Percentiles rank a stretch among this genome's conserved stretches.
These are phyloP conservation scores for Ellobius talpinus DNA, from an alignment of 2,113 vertebrate genomes.

Conservation along the genomic window DNA sequence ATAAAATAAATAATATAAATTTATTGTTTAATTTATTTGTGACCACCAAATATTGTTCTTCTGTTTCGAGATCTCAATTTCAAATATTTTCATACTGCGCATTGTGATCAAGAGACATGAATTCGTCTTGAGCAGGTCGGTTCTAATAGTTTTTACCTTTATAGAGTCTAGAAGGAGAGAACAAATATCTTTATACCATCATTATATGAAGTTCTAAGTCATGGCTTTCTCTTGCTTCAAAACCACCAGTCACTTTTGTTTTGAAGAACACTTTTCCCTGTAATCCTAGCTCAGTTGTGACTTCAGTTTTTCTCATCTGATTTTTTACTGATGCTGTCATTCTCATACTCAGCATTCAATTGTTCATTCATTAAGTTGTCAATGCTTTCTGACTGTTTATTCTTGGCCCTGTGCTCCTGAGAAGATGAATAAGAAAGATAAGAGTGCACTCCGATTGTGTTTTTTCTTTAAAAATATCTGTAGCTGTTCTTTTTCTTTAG, in stretches of 20 bases:
- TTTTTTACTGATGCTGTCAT: not conserved
- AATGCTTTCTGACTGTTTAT: conserved; percentile 15
- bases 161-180: not conserved
- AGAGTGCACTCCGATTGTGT: conserved; percentile 15
- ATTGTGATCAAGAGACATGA: not conserved
- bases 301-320: not conserved
- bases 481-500: conserved; percentile 14
- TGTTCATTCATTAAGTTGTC: not conserved
- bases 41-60: not conserved
- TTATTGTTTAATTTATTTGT: not conserved
- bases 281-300: not conserved
- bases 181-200: not conserved
- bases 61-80: not conserved
- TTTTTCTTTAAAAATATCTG: conserved; percentile 60
- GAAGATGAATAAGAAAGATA: conserved; percentile 29
- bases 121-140: not conserved
- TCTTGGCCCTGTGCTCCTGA: not conserved
- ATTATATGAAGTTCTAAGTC: not conserved
- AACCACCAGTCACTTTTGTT: not conserved
- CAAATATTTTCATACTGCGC: conserved; percentile 17
- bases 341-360: not conserved
- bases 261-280: not conserved
- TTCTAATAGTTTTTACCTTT: not conserved
- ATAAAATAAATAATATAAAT: not conserved
- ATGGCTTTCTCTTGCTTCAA: conserved; percentile 22